Conservation (phyloP, 2,888 invertebrate species). For the Aleiodes testaceus region DNA sequence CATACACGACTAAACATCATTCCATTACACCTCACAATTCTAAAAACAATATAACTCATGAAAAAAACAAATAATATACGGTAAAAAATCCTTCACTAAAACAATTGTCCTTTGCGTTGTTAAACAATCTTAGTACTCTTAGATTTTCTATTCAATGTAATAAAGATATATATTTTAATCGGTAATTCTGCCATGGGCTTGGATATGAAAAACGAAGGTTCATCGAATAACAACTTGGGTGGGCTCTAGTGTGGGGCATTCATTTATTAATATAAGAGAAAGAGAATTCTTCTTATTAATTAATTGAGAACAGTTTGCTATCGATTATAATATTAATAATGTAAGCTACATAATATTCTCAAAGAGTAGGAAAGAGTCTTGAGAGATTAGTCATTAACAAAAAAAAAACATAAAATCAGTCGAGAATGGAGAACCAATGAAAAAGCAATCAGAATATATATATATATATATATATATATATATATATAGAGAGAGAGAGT, state of each 20-base stretch:
- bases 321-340: slow-evolving; percentile 48
- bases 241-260: slow-evolving; percentile 19
- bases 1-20: slow-evolving; percentile 27
- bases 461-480: slow-evolving; percentile 36
- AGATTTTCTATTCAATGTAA: slow-evolving; percentile 1
- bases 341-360: slow-evolving; percentile 37
- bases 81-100: neutral
- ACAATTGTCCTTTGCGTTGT: neutral
- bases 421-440: slow-evolving; percentile 41
- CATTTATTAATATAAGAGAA: neutral
- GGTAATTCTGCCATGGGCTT: slow-evolving; percentile 13
- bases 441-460: slow-evolving; percentile 67
- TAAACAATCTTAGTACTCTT: neutral
- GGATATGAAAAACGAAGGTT: neutral
- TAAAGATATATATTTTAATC: slow-evolving; percentile 36
- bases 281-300: neutral
- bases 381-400: neutral
- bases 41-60: slow-evolving; percentile 20
- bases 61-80: neutral
- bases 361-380: slow-evolving; percentile 39
- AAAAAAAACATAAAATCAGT: neutral
- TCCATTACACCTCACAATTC: slow-evolving; percentile 7
- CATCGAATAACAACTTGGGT: slow-evolving; percentile 28
- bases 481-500: slow-evolving; percentile 54
- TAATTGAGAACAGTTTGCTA: neutral